Evolutionary conservation across 1,140 invertebrate species (phyloP), one percentile per base, ranked within the genome.

Genomic region (Onthophagus taurus): DNA sequence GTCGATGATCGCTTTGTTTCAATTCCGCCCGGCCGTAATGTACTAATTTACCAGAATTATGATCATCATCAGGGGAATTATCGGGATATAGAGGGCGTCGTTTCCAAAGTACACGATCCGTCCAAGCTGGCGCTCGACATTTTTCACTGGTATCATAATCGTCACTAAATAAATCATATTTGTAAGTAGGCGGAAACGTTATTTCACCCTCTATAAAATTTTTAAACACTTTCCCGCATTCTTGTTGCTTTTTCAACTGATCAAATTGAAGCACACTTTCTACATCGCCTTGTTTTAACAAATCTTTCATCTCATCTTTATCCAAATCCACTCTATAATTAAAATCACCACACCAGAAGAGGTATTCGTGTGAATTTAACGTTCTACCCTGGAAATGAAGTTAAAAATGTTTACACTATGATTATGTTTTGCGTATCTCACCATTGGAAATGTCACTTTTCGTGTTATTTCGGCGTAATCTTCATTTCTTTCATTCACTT

Each of bases 71-170:
- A 23, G 33, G 36, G 23, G 21, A 51, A 42, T 44, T 51, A 53
- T 83, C 83, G 26, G 78, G 74, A 21, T 78, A 69, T 48, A 80
- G 72, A 63, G 82, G 85, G 50, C 84, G 71, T 41, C 85, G 72
- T 61, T 84, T 82, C 85, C 90, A 98, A 17, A 99, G 69, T 30
- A 99, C 75, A 49, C 97, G 69, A 69, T 99, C 97, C 1, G 96
- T 99, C 92, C 93, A 99, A 1, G 97, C 95, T 0, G 97, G 97
- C 20, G 89, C 84, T 33, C 95, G 74, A 58, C 83, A 86, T 67
- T 99, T 99, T 66, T 99, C 97, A 65, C 94, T 97, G 0, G 96
- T 99, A 63, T 99, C 97, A 64, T 97, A 99, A 71, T 98, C 94
- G 66, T 98, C 91, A 58, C 91, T 96, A 65, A 98, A 98, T 23